Conservation (phyloP, 2,797 vertebrate genomes). For the Smutsia gigantea region DNA sequence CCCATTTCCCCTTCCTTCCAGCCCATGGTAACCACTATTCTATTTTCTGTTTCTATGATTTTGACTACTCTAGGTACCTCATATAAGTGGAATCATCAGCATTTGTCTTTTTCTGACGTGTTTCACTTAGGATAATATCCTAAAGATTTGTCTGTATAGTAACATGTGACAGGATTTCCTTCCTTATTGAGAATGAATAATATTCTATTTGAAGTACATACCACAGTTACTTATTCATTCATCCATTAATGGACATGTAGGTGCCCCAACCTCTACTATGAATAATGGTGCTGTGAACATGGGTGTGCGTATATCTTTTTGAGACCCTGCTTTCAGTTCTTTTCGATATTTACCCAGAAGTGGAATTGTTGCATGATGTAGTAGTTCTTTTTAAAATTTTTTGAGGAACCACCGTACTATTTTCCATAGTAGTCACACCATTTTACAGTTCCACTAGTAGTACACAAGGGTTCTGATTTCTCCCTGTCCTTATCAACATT, state of each 20-base stretch:
- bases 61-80: background rate
- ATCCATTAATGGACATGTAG: background rate
- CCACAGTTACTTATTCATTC: background rate
- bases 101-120: conserved; percentile 3
- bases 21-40: background rate
- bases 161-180: background rate
- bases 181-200: background rate
- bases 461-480: background rate
- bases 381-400: background rate
- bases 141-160: background rate
- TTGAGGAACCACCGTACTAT: background rate
- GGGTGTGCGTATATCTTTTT: background rate
- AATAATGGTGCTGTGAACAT: background rate
- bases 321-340: background rate
- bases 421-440: background rate
- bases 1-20: background rate
- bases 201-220: background rate
- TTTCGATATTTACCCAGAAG: background rate
- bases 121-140: conserved; percentile 15
- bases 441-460: background rate
- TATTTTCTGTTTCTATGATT: conserved; percentile 3
- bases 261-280: background rate
- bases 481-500: background rate
- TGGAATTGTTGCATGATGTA: background rate
- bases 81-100: conserved; percentile 13